phyloP scores from a whole-genome alignment of 1,140 invertebrate species.

The Caenorhabditis tropicalis region DNA sequence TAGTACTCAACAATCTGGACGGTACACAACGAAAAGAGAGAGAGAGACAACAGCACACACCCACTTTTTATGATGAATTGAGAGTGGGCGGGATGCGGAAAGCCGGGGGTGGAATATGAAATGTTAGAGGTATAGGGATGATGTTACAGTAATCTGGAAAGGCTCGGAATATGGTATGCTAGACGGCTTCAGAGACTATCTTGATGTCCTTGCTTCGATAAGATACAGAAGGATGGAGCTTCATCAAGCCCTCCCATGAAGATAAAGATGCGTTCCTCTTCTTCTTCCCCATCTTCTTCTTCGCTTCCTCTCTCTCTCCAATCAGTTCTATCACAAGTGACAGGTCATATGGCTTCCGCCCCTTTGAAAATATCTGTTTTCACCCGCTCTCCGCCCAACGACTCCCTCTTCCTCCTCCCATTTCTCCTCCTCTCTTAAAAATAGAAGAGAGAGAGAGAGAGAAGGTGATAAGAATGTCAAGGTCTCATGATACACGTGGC shows the following conservation, averaged over 20 bases:
- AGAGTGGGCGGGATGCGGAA: no score
- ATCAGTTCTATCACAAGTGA: constrained; percentile 23
- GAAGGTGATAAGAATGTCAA: background rate
- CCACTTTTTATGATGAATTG: background rate
- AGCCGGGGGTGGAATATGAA: no score
- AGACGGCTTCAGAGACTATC: no score
- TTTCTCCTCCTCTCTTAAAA: background rate
- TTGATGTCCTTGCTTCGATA: no score
- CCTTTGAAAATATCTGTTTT: background rate
- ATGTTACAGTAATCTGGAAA: no score
- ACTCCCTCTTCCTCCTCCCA: background rate
- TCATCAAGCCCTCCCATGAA: background rate
- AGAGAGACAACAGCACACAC: background rate
- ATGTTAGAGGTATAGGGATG: no score
- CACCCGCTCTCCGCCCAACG: background rate
- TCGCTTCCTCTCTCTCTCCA: no score
- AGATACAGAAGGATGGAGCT: no score
- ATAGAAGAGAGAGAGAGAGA: no score
- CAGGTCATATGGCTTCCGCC: constrained; percentile 27
- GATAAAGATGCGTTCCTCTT: background rate
- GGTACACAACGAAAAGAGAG: background rate
- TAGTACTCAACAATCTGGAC: background rate
- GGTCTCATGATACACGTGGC: background rate
- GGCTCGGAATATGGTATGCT: no score
- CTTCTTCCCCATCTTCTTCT: background rate